Evolutionary conservation across 2,888 invertebrate genomes (phyloP).

Genomic region (Aphrophora alni): DNA sequence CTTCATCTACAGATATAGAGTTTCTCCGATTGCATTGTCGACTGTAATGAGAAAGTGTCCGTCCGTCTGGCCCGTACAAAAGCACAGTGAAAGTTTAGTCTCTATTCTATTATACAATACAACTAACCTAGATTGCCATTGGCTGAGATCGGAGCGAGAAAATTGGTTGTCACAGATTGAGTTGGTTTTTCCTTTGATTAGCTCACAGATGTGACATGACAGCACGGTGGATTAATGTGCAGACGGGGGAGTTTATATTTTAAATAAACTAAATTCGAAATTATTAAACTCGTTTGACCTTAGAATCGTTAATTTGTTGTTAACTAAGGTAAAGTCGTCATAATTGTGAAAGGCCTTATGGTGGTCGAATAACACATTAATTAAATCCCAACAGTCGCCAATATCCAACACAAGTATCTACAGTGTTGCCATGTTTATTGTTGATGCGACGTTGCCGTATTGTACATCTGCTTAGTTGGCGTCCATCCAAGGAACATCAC

Average conservation of each 20-base stretch:
- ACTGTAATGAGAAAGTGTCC: conserved; percentile 6
- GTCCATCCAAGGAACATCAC: neutral
- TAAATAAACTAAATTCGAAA: too few relatives aligned
- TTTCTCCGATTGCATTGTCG: neutral
- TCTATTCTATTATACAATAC: conserved; percentile 9
- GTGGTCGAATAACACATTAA: neutral
- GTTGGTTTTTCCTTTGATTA: neutral
- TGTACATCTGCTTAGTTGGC: neutral
- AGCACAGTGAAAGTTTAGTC: neutral
- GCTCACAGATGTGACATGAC: neutral
- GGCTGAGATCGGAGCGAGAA: neutral
- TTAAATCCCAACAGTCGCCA: neutral
- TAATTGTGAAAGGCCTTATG: too few relatives aligned
- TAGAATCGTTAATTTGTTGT: too few relatives aligned
- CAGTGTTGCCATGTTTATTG: neutral
- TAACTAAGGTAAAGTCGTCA: too few relatives aligned
- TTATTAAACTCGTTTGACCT: too few relatives aligned
- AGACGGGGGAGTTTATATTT: too few relatives aligned
- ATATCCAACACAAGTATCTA: neutral
- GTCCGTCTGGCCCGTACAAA: neutral
- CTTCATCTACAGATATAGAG: neutral
- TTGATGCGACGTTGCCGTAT: neutral
- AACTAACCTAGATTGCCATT: conserved; percentile 3
- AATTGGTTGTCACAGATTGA: neutral
- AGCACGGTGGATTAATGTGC: too few relatives aligned